Percentiles rank a stretch among this genome's conserved stretches.
Conservation (phyloP, 2,113 vertebrate genomes). For the Coracopsis vasa region DNA sequence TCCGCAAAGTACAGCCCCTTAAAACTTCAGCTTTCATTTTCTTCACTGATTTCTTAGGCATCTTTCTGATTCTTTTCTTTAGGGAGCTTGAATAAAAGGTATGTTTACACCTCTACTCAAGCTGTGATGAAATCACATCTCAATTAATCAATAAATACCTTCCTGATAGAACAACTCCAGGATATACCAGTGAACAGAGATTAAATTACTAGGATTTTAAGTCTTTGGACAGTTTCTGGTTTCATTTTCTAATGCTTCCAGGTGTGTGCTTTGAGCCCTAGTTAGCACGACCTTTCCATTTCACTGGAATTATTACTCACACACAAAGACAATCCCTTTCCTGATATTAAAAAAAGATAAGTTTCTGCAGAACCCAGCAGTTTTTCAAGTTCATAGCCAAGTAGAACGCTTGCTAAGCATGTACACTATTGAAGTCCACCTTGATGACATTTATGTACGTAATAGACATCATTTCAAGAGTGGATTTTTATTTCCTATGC, state of each 20-base stretch:
- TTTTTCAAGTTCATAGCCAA: neutral
- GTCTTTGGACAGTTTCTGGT: neutral
- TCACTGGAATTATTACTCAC: conserved; percentile 15
- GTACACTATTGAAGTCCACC: accelerated
- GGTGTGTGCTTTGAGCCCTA: neutral
- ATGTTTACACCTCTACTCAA: neutral
- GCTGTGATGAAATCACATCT: neutral
- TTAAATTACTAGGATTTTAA: accelerated
- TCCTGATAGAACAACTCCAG: neutral
- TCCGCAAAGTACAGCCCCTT: neutral
- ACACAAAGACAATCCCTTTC: neutral
- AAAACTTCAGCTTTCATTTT: neutral
- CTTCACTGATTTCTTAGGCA: too few relatives aligned
- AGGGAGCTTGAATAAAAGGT: neutral
- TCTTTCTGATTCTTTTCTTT: neutral
- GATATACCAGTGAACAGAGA: neutral
- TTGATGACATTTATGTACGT: accelerated
- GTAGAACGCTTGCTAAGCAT: neutral
- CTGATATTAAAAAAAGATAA: neutral
- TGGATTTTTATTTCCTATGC: neutral
- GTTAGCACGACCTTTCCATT: neutral
- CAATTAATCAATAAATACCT: neutral
- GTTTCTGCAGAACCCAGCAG: conserved; percentile 1
- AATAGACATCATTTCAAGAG: neutral
- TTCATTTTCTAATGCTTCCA: neutral